Evolutionary conservation across 2,888 invertebrate genomes (phyloP), one percentile per base, ranked within the genome.

Genomic region (Lycocerus yunnanus): DNA sequence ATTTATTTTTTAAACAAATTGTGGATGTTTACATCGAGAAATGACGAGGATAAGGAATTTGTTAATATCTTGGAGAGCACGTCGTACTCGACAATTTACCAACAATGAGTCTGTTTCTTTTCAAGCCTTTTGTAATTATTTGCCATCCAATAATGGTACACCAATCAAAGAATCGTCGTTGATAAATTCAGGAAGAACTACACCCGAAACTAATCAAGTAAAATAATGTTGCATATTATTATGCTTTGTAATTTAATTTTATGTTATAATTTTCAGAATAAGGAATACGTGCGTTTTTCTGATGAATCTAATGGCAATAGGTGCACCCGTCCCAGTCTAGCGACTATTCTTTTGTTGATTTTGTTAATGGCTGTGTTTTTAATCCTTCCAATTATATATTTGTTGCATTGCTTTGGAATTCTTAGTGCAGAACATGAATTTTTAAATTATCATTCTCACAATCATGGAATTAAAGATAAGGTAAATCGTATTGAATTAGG

Each of bases 111-210:
- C 85, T 72, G 90, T 91, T 20, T 90, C 91, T 1, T 91, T 91
- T 81, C 90, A 91, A 83, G 90, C 91, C 71, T 91, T 91, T 82
- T 90, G 89, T 79, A 90, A 90, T 79, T 90, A 90, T 78, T 88
- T 88, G 66, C 80, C 84, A 15, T 85, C 88, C 0, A 87, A 87
- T 63, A 59, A 63, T 13, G 82, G 76, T 73, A 83, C 82, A 15
- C 76, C 87, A 15, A 89, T 89, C 82, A 89, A 89, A 11, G 90
- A 90, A 85, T 88, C 90, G 75, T 87, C 90, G 6, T 82, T 90
- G 72, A 90, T 88, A 77, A 89, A 80, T 27, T 84, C 84, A 68
- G 88, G 88, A 11, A 89, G 88, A 78, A 83, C 86, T 8, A 88
- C 88, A 21, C 83, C 84, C n/a, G 63, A 72, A 65, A 66, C 67